Conservation (phyloP, 2,113 vertebrate genomes). For the Paratilapia polleni region DNA sequence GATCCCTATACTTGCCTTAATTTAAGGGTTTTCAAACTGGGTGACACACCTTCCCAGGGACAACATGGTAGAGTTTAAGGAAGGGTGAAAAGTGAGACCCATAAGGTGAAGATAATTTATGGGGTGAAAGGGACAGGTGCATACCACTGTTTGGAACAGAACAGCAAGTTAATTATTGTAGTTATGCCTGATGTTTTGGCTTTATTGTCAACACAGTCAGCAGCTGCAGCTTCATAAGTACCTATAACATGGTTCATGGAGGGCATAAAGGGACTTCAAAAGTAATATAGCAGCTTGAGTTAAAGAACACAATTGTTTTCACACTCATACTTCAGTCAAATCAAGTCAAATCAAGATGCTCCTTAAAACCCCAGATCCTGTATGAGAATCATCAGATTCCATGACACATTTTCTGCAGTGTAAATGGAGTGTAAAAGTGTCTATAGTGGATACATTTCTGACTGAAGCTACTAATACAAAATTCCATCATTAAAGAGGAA, state of each 20-base stretch:
- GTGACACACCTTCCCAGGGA: not conserved
- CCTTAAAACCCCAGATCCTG: not conserved
- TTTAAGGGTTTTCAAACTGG: not conserved
- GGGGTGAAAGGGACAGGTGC: not conserved
- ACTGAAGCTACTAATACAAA: not conserved
- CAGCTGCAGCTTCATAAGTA: not conserved
- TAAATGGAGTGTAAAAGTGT: not conserved
- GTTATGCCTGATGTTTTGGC: not conserved
- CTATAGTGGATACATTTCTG: not conserved
- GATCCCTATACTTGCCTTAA: not conserved
- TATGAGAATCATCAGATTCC: not conserved
- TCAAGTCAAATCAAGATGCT: not conserved
- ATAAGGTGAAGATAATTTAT: not conserved
- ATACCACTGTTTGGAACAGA: not conserved
- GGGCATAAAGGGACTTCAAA: not conserved
- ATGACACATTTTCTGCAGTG: not conserved
- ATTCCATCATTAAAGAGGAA: not conserved
- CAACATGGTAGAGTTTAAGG: not conserved
- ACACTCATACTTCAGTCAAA: not conserved
- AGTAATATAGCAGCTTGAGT: not conserved
- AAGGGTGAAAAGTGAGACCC: not conserved
- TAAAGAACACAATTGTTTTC: not conserved
- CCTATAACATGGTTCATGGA: not conserved
- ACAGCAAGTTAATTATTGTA: not conserved
- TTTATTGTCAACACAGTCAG: not conserved